Evolutionary conservation across 2,888 invertebrate species (phyloP), one percentile per base, ranked within the genome.

Genomic region (Habroteleia sp.): DNA sequence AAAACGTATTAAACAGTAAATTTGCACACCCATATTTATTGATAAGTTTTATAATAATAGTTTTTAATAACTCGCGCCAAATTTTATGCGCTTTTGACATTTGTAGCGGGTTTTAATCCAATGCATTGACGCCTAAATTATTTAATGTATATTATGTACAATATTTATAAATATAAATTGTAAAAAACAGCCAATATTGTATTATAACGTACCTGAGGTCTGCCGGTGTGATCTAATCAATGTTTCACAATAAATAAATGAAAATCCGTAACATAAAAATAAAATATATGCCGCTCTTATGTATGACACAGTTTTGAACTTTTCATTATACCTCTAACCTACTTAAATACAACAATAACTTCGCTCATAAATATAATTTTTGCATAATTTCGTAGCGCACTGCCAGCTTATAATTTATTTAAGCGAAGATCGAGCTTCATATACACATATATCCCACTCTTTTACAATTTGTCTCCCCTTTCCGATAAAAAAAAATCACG

Each of bases 281-380:
- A 44, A 54, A 65, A 27, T 11, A n/a, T 37, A 11, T n/a, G 20
- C 4, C 37, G 10, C 20, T 16, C 52, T 44, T 65, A 39, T 17
- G 42, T 58, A 33, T 50, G 58, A 58, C 68, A 58, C 68, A 68
- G 58, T 69, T 69, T 69, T 50, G 27, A 69, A 71, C 62, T 54
- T 56, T 63, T 56, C 48, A 63, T 54, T 56, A 56, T 63, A 62
- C 39, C 46, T 62, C 31, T 63, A 71, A 72, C 72, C 72, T 58
- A 72, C 50, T 50, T 72, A 23, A 60, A 52, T 58, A 20, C 35
- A 56, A 44, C 56, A 63, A 65, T 65, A 72, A 72, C 71, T 71
- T 62, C n/a, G n/a, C 48, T 72, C 58, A 58, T 63, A 63, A 72
- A 56, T 72, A 72, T 33, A 50, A 72, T 72, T 72, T 72, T 58